Evolutionary conservation across 2,888 invertebrate species (phyloP), one percentile per base, ranked within the genome.

Genomic region (Drosophila picticornis): DNA sequence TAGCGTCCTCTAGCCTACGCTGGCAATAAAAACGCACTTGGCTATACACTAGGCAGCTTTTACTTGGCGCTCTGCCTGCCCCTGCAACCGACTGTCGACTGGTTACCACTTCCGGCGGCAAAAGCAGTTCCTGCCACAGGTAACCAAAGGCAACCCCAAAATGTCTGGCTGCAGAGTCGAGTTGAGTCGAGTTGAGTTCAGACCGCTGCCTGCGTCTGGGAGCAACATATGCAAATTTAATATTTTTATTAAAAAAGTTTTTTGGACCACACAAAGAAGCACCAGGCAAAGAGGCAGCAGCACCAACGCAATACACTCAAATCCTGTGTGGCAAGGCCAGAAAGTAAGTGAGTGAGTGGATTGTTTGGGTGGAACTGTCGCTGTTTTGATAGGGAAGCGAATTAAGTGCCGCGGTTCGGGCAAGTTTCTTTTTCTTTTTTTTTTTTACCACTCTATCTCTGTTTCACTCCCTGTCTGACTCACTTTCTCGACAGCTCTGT

Each of bases 181-280:
- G 55, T 59, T 43, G 59, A 52, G 50, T 53, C n/a, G 40, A 31
- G 40, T 64, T 29, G 61, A 59, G 63, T 60, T 56, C 56, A 57
- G 55, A 16, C 9, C 57, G 58, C 64, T 57, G 60, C 66, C 52
- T 57, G 51, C 63, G 68, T 81, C 80, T 81, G 86, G 76, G 75
- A 77, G 76, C 77, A 87, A 82, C 82, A 87, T 88, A 88, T 89
- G 89, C 85, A 88, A 88, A 88, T 88, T 89, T 88, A 89, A 88
- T 89, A 88, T 88, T 89, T 89, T 89, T 89, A 89, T 89, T 89
- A 89, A 89, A 89, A 89, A 89, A 89, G 67, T 89, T 89, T 84
- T 80, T 77, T 88, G 73, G 70, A 81, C 81, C 77, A 70, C 75
- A 81, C 80, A 78, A 81, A 81, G 74, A 75, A 74, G 67, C 56